A percentile compares a stretch with the other conserved stretches of the same genome.
Conservation (phyloP, 2,888 invertebrate genomes). For the Monopis laevigella region DNA sequence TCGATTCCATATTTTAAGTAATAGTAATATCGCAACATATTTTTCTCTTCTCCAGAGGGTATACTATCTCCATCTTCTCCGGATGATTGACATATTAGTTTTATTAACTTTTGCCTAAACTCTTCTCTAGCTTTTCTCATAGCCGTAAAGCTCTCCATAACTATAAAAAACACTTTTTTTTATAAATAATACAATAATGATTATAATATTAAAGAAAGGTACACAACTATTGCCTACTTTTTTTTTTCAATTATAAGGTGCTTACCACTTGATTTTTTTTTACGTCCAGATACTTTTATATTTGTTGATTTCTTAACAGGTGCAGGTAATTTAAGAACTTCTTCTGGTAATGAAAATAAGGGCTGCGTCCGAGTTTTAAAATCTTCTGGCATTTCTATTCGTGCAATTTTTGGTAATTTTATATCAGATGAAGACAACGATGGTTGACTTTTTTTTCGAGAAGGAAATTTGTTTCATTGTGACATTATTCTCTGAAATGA, state of each 20-base stretch:
- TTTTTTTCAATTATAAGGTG: too few relatives aligned
- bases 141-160: slow-evolving; percentile 72
- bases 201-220: neutral
- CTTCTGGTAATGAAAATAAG: slow-evolving; percentile 71
- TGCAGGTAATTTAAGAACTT: slow-evolving; percentile 61
- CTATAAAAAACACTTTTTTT: slow-evolving; percentile 32
- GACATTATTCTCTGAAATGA: neutral
- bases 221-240: neutral
- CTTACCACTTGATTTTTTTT: slow-evolving; percentile 47
- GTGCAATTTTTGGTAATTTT: slow-evolving; percentile 62
- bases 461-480: slow-evolving; percentile 24
- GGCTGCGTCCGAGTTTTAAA: slow-evolving; percentile 65
- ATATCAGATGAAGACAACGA: slow-evolving; percentile 52
- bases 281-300: slow-evolving; percentile 27
- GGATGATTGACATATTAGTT: slow-evolving; percentile 72
- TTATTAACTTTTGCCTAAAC: slow-evolving; percentile 82
- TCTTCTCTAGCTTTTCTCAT: slow-evolving; percentile 81
- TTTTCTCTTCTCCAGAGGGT: slow-evolving; percentile 72
- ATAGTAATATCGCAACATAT: slow-evolving; percentile 85
- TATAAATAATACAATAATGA: too few relatives aligned
- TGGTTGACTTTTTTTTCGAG: slow-evolving; percentile 45
- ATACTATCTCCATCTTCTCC: slow-evolving; percentile 49
- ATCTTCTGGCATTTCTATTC: slow-evolving; percentile 63
- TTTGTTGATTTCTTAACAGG: slow-evolving; percentile 35
- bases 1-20: slow-evolving; percentile 92